phyloP scores from a whole-genome alignment of 2,797 vertebrate genomes.

The Adelosebastes latens region DNA sequence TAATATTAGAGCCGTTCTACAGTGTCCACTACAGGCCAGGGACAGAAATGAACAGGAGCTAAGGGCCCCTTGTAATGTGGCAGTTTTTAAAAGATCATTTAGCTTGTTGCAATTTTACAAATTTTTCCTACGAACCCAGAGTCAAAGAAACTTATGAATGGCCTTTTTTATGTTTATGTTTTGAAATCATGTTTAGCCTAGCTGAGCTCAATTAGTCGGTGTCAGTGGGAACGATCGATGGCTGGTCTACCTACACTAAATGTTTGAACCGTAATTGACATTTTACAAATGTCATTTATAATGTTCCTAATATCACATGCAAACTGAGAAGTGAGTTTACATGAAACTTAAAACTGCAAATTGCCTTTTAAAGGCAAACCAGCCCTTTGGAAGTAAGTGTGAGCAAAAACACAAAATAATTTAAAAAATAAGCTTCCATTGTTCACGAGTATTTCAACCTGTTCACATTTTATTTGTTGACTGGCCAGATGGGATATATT shows the following conservation, averaged over 20 bases:
- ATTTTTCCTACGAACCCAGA: constrained; percentile 3
- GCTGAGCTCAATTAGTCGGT: background rate
- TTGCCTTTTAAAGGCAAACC: background rate
- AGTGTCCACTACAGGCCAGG: background rate
- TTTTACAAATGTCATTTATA: background rate
- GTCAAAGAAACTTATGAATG: background rate
- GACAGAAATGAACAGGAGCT: background rate
- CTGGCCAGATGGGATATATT: background rate
- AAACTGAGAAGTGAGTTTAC: background rate
- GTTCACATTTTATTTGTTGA: background rate
- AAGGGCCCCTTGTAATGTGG: background rate
- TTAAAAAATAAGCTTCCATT: background rate
- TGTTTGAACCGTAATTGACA: background rate
- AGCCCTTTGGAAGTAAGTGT: too few relatives aligned
- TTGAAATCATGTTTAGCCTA: background rate
- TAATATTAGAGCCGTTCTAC: background rate
- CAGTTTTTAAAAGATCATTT: background rate
- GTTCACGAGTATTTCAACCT: background rate
- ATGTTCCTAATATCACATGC: background rate
- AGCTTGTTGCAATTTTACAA: background rate
- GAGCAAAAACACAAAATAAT: background rate
- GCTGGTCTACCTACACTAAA: background rate
- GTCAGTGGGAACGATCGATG: too few relatives aligned
- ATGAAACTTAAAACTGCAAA: background rate
- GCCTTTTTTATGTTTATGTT: background rate